Evolutionary conservation across 1,140 invertebrate genomes (phyloP).

Genomic region (Drosophila pseudoobscura): DNA sequence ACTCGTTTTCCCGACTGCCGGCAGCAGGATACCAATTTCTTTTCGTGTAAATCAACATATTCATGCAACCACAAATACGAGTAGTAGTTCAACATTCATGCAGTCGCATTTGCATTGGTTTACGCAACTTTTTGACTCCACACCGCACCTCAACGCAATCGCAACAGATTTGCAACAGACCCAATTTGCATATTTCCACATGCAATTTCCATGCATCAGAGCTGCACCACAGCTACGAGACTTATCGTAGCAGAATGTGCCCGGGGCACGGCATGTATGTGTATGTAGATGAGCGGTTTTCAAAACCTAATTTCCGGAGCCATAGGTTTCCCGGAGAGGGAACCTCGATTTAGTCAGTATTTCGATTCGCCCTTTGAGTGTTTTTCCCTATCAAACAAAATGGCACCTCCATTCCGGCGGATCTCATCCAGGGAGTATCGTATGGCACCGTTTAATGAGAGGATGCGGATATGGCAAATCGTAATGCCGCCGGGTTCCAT

Average conservation of each 20-base stretch:
- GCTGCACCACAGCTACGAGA: too few relatives aligned
- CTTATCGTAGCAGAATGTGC: too few relatives aligned
- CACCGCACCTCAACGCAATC: conserved; percentile 16
- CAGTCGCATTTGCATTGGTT: conserved; percentile 27
- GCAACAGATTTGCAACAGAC: conserved; percentile 26
- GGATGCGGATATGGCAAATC: conserved; percentile 41
- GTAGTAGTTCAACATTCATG: conserved; percentile 39
- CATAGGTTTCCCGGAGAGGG: too few relatives aligned
- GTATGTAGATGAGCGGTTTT: too few relatives aligned
- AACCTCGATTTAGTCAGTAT: too few relatives aligned
- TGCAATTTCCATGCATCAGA: too few relatives aligned
- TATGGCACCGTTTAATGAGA: conserved; percentile 17
- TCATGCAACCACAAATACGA: conserved; percentile 19
- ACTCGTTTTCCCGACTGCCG: too few relatives aligned
- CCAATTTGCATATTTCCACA: conserved; percentile 45
- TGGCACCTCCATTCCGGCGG: not conserved
- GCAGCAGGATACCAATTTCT: conserved; percentile 15
- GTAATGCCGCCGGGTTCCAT: too few relatives aligned
- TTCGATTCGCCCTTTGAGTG: conserved; percentile 7
- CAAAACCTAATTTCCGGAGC: too few relatives aligned
- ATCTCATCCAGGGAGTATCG: conserved; percentile 31
- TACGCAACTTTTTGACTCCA: conserved; percentile 40
- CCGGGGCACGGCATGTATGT: too few relatives aligned
- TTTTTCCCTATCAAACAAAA: too few relatives aligned
- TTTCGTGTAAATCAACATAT: conserved; percentile 8